Evolutionary conservation across 2,888 invertebrate species (phyloP), one percentile per base, ranked within the genome.

Genomic region (Cataglyphis cursor): DNA sequence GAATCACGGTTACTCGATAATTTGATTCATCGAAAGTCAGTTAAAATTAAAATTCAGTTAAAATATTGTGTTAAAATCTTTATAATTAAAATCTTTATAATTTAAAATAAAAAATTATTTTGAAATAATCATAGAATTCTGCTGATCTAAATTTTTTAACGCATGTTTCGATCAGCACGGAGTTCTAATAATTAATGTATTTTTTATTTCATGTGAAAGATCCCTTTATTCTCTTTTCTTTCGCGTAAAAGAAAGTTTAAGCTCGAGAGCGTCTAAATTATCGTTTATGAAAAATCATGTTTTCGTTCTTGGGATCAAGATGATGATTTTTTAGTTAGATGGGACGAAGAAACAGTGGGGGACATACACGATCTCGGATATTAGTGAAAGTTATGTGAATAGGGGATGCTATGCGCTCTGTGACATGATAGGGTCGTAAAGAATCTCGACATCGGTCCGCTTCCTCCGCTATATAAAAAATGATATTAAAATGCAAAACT

Each of bases 291-390:
- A 76, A 66, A 38, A n/a, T 70, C 35, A 41, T 76, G 6, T 78
- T 59, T 44, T 21, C 1, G 54, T 59, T 70, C 9, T 9, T 31
- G 18, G 12, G 2, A 65, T 82, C 62, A 85, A 38, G 38, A 70
- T 73, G 86, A 85, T 83, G 80, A 83, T 57, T 74, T 15, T 57
- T 10, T 48, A 68, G 80, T 64, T 87, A 66, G 70, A 85, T 83
- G 83, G 83, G 83, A 78, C 80, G 75, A 78, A 54, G 88, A 90
- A 89, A 87, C 90, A 78, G 88, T 88, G 80, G 89, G 85, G 90
- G 88, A 85, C 82, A 82, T 82, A 85, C 86, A 83, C 84, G 87
- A 86, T 89, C 81, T 74, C 78, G 66, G 48, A 81, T 83, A 72
- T 80, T 84, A 82, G 73, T 74, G 73, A 59, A 84, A 89, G 83